Evolutionary conservation across 2,113 vertebrate species (phyloP).

Genomic region (Galbula dea): DNA sequence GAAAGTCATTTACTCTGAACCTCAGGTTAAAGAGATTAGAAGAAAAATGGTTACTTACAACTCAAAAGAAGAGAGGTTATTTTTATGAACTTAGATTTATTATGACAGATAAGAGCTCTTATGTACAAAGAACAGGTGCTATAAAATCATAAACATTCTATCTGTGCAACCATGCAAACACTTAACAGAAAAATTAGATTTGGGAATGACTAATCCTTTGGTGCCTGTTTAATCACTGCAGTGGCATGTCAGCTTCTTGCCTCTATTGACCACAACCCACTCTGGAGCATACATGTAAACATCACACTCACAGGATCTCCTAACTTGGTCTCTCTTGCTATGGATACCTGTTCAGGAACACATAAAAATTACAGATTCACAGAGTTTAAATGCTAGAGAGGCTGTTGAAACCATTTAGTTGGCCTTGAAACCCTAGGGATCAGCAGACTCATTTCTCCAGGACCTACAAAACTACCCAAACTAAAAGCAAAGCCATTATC

Average conservation of each 20-base stretch:
- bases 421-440: not conserved
- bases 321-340: not conserved
- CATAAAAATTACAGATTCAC: not conserved
- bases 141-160: not conserved
- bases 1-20: slow-evolving; percentile 1
- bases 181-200: not conserved
- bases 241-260: not conserved
- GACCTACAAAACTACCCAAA: slow-evolving; percentile 1
- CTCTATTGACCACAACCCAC: not conserved
- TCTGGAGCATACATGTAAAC: not conserved
- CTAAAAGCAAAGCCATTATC: slow-evolving; percentile 25
- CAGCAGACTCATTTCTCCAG: not conserved
- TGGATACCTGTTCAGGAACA: not conserved
- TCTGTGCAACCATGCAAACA: not conserved
- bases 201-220: not conserved
- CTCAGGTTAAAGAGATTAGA: not conserved
- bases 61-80: not conserved
- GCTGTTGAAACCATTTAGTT: not conserved
- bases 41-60: not conserved
- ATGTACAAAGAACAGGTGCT: not conserved
- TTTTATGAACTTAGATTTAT: not conserved
- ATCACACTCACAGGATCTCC: not conserved
- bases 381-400: not conserved
- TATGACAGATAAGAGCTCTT: not conserved
- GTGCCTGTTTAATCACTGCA: not conserved